phyloP scores from a whole-genome alignment of 2,888 invertebrate genomes.

The Pterobdella sp. region DNA sequence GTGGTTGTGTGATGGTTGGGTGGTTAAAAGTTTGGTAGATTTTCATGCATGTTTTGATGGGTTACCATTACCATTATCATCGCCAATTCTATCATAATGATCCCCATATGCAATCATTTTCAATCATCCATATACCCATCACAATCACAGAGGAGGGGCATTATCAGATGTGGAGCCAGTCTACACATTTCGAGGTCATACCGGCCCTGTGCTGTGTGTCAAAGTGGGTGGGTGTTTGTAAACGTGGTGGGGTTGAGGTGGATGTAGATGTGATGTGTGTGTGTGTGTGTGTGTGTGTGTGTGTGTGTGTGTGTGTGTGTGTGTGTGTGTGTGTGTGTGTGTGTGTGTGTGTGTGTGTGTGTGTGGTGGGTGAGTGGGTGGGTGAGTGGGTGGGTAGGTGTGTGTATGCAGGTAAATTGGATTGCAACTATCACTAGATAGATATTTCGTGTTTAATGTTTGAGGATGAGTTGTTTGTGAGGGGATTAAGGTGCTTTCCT shows the following conservation, averaged over 20 bases:
- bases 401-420: no score
- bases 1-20: neutral
- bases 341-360: neutral
- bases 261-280: no score
- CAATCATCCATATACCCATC: conserved; percentile 2
- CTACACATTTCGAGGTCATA: conserved; percentile 92
- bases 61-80: neutral
- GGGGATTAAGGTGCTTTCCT: no score
- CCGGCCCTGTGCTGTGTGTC: conserved; percentile 83
- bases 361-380: neutral
- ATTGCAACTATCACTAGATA: no score
- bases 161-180: conserved; percentile 96
- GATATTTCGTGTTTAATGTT: no score
- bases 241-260: no score
- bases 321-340: conserved; percentile 8
- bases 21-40: neutral
- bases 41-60: neutral
- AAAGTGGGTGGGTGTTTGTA: conserved; percentile 86
- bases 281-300: no score
- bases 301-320: conserved; percentile 14
- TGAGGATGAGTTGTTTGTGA: no score
- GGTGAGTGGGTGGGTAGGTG: no score
- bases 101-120: neutral
- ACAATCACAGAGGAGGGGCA: conserved; percentile 56
- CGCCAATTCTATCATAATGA: neutral